A percentile compares a stretch with the other conserved stretches of the same genome.
Conservation (phyloP, 2,113 vertebrate genomes). For the Redunca redunca region DNA sequence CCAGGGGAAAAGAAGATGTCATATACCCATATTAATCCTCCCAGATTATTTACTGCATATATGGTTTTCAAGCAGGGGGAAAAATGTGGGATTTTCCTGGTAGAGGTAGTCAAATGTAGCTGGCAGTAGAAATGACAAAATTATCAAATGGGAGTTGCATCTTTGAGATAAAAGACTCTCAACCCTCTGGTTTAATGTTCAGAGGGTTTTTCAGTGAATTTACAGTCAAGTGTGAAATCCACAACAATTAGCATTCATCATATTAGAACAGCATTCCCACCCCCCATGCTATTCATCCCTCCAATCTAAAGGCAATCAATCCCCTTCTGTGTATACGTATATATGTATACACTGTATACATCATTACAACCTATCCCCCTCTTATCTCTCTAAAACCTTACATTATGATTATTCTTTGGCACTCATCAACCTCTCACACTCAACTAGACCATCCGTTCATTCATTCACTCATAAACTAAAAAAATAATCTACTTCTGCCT, state of each 20-base stretch:
- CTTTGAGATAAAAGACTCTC: background rate
- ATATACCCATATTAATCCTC: background rate
- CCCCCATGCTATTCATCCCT: background rate
- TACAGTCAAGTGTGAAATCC: background rate
- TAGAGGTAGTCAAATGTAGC: background rate
- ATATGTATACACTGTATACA: background rate
- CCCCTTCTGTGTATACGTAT: background rate
- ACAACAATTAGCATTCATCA: background rate
- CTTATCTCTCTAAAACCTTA: background rate
- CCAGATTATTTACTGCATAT: background rate
- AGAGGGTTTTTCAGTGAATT: background rate
- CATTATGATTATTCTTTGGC: background rate
- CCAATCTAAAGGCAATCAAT: background rate
- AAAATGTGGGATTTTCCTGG: background rate
- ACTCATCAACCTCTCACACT: background rate
- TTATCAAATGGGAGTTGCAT: background rate
- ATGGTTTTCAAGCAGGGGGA: background rate
- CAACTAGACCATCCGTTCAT: background rate
- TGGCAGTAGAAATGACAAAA: background rate
- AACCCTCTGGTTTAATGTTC: background rate
- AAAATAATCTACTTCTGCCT: background rate
- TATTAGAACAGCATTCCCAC: background rate
- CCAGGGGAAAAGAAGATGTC: background rate
- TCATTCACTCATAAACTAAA: background rate
- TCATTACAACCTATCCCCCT: background rate